Conservation (phyloP, 1,140 invertebrate species). For the Aphelenchoides fujianensis region DNA sequence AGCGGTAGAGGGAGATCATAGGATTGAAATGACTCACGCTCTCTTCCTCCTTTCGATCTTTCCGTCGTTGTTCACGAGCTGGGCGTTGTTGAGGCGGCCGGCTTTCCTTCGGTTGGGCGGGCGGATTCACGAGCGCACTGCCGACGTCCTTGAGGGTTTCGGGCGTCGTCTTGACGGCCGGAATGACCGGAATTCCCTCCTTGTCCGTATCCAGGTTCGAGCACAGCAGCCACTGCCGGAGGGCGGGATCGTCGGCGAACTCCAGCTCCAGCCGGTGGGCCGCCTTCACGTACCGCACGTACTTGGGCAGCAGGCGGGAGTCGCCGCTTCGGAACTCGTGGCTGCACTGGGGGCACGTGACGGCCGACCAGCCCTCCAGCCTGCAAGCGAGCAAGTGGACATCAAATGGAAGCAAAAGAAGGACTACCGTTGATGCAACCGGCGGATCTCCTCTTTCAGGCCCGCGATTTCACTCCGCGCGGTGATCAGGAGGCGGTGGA, state of each 20-base stretch:
- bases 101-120: too few species aligned
- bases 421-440: neutral
- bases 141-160: conserved; percentile 2
- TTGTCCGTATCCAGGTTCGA: conserved; percentile 16
- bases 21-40: too few species aligned
- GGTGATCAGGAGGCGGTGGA: neutral
- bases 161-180: neutral
- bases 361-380: neutral
- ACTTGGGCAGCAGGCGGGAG: conserved; percentile 13
- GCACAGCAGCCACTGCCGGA: neutral
- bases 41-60: too few species aligned
- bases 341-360: conserved; percentile 3
- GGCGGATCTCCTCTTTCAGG: neutral
- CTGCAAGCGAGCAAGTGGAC: neutral
- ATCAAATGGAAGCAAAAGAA: neutral
- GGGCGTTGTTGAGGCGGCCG: too few species aligned
- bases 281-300: neutral
- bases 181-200: conserved; percentile 15
- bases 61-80: too few species aligned
- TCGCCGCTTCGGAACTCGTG: neutral
- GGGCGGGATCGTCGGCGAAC: neutral
- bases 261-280: conserved; percentile 1
- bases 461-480: neutral
- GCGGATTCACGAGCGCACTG: conserved; percentile 10
- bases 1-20: too few species aligned